phyloP scores from a whole-genome alignment of 2,113 vertebrate species.

The Blennius ocellaris region DNA sequence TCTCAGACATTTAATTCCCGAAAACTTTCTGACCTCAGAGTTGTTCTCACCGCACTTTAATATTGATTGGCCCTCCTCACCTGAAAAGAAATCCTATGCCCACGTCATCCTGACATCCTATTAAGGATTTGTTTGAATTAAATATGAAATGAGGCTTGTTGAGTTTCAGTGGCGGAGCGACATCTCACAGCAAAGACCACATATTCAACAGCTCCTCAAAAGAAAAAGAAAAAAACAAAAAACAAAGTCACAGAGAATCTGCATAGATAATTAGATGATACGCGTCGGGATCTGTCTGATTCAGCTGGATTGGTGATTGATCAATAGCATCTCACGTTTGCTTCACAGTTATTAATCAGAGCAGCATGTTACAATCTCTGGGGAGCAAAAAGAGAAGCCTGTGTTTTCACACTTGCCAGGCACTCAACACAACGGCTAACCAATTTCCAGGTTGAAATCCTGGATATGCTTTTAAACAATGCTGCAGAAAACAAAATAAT shows the following conservation, averaged over 20 bases:
- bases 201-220: neutral
- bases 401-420: slow-evolving; percentile 13
- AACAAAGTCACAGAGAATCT: neutral
- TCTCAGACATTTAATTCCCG: neutral
- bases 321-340: slow-evolving; percentile 22
- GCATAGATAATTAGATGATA: slow-evolving; percentile 14
- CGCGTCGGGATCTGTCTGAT: slow-evolving; percentile 24
- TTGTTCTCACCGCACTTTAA: neutral
- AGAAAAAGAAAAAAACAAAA: neutral
- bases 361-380: slow-evolving; percentile 7
- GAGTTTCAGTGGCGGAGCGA: neutral
- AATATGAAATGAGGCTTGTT: neutral
- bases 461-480: neutral
- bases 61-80: neutral
- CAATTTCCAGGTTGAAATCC: slow-evolving; percentile 28
- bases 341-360: slow-evolving; percentile 31
- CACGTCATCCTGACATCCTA: neutral
- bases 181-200: slow-evolving; percentile 4
- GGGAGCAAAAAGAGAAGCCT: neutral
- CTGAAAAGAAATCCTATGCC: neutral
- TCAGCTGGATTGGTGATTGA: slow-evolving; percentile 19
- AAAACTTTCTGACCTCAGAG: neutral
- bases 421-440: slow-evolving; percentile 24
- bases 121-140: neutral
- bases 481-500: neutral